A percentile compares a stretch with the other conserved stretches of the same genome.
Evolutionary conservation across 2,888 invertebrate species (phyloP).

Genomic region (Drosophila seclusa): DNA sequence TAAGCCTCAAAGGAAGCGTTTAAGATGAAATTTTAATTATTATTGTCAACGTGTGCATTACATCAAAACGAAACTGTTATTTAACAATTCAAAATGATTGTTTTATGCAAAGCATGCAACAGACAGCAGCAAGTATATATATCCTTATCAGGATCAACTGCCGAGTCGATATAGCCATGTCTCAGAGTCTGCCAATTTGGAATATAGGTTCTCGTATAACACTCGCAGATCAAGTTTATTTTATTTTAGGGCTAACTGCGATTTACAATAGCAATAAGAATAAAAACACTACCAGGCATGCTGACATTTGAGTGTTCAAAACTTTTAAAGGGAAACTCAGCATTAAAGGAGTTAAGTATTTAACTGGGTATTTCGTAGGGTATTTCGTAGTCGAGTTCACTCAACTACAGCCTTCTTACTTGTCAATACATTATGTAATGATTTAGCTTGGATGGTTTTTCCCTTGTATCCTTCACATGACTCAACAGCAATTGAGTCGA

Average conservation of each 20-base stretch:
- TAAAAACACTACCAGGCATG: not conserved
- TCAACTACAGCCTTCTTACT: not conserved
- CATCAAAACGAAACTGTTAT: not conserved
- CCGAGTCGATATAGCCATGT: not conserved
- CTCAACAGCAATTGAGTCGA: not conserved
- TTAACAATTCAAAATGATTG: not conserved
- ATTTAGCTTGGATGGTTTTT: not conserved
- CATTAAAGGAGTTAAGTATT: too few relatives aligned
- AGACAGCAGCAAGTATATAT: not conserved
- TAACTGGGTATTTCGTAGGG: too few relatives aligned
- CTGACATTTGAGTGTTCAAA: not conserved
- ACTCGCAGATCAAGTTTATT: not conserved
- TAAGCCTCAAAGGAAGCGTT: not conserved
- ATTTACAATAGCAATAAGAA: not conserved
- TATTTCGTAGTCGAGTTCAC: not conserved
- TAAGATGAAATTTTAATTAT: not conserved
- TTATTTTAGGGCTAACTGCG: too few relatives aligned
- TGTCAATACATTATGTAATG: not conserved
- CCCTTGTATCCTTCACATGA: not conserved
- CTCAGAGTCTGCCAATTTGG: too few relatives aligned
- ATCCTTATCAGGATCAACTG: not conserved
- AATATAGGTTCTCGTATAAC: not conserved
- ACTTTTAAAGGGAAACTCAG: too few relatives aligned
- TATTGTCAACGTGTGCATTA: not conserved
- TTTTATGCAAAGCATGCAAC: not conserved